These are phyloP conservation scores for Boloria selene DNA, from an alignment of 2,888 invertebrate genomes.

Conservation along the genomic window DNA sequence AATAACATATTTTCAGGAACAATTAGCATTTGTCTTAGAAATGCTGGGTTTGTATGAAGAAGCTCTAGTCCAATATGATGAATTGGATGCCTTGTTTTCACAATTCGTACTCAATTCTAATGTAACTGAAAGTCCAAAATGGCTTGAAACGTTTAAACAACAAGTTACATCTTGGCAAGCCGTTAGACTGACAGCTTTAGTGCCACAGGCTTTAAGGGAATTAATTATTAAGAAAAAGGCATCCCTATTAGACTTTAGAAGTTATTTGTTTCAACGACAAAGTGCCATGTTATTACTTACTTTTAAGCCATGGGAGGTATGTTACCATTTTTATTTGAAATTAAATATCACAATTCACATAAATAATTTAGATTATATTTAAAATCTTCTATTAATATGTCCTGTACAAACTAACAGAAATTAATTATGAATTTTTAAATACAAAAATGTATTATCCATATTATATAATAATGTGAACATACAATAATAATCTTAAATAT, in stretches of 20 bases:
- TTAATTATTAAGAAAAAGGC: constrained; percentile 79
- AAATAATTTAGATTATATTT: too few species aligned
- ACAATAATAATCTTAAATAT: background rate
- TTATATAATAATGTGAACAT: background rate
- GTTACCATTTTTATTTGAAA: constrained; percentile 44
- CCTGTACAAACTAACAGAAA: too few species aligned
- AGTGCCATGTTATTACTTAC: constrained; percentile 90
- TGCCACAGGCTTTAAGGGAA: constrained; percentile 81
- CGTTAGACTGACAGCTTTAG: constrained; percentile 84
- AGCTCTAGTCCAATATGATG: constrained; percentile 97
- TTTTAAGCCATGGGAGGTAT: constrained; percentile 91
- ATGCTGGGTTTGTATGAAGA: constrained; percentile 97
- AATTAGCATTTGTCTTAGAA: constrained; percentile 96
- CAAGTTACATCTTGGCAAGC: constrained; percentile 93
- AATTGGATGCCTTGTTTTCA: constrained; percentile 97
- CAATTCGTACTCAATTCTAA: constrained; percentile 98
- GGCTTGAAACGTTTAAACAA: constrained; percentile 91
- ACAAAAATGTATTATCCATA: background rate
- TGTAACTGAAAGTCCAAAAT: constrained; percentile 91
- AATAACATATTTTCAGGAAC: constrained; percentile 86
- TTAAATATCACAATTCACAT: too few species aligned
- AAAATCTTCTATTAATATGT: too few species aligned
- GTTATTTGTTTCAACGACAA: constrained; percentile 96
- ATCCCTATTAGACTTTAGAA: constrained; percentile 93
- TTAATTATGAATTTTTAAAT: too few species aligned